These are phyloP conservation scores for Castor canadensis DNA, from an alignment of 2,113 vertebrate species.

Conservation along the genomic window DNA sequence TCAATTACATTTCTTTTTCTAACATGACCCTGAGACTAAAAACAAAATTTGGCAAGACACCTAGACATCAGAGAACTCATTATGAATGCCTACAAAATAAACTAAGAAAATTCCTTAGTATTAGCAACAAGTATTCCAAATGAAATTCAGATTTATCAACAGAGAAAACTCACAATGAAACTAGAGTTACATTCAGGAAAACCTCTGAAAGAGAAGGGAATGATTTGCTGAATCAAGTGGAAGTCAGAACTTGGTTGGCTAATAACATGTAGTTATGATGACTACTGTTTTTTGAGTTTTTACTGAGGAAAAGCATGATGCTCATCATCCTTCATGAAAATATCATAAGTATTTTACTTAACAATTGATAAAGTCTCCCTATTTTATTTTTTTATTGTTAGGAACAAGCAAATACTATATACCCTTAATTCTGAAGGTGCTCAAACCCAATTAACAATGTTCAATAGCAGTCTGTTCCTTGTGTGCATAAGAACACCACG, in stretches of 20 bases:
- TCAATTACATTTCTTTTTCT: neutral
- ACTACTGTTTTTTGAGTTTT: constrained; percentile 1
- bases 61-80: neutral
- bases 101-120: neutral
- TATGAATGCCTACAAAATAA: neutral
- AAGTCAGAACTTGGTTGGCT: neutral
- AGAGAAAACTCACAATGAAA: neutral
- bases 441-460: constrained; percentile 27
- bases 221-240: neutral
- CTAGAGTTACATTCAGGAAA: neutral
- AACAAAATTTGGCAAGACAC: neutral
- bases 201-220: neutral
- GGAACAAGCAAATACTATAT: neutral
- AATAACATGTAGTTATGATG: neutral
- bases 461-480: neutral
- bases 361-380: neutral
- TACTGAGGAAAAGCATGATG: neutral
- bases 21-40: neutral
- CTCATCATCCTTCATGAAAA: constrained; percentile 4
- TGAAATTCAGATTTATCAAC: neutral
- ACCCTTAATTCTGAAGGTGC: neutral
- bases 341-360: neutral
- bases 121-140: neutral
- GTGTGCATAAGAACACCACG: neutral
- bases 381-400: too few species aligned